Evolutionary conservation across 2,888 invertebrate genomes (phyloP), one percentile per base, ranked within the genome.

Genomic region (Lepidochrysops patricia): DNA sequence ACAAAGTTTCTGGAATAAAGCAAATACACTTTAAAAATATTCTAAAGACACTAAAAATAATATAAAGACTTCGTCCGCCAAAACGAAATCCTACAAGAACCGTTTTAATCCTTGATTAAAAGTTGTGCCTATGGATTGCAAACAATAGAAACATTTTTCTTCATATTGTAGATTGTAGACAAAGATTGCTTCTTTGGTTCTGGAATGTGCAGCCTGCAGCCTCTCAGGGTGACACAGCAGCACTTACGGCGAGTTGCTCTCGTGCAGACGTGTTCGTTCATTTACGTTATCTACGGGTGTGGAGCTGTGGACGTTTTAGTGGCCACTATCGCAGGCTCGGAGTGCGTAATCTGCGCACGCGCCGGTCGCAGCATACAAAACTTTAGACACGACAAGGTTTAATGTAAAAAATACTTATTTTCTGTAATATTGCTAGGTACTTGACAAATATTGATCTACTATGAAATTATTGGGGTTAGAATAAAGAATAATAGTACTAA

Each of bases 321-420:
- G 64, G 59, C 49, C 50, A 43, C 57, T 43, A 43, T 43, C 65
- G 67, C 71, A 69, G 66, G 70, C 71, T 72, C 71, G 68, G 75
- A 77, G 73, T 78, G 77, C 69, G 72, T 75, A 79, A 81, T 82
- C 77, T 74, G 78, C 73, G 84, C 75, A 84, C 84, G 83, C 80
- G 84, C 76, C 79, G 50, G 27, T 27, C 9, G 19, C 37, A 9
- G 29, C 63, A 15, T 7, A 6, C 48, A 4, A 32, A 71, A 68
- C 48, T 23, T 43, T 34, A 60, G 58, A 70, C 61, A 57, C 5
- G 60, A 23, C 64, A 60, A 34, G n/a, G n/a, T n/a, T n/a, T n/a
- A n/a, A n/a, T n/a, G n/a, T n/a, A n/a, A n/a, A n/a, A n/a, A n/a
- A n/a, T n/a, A n/a, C n/a, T n/a, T n/a, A n/a, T n/a, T n/a, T n/a